These are phyloP conservation scores for Bostrychus sinensis DNA, from an alignment of 2,113 vertebrate genomes.

Conservation along the genomic window DNA sequence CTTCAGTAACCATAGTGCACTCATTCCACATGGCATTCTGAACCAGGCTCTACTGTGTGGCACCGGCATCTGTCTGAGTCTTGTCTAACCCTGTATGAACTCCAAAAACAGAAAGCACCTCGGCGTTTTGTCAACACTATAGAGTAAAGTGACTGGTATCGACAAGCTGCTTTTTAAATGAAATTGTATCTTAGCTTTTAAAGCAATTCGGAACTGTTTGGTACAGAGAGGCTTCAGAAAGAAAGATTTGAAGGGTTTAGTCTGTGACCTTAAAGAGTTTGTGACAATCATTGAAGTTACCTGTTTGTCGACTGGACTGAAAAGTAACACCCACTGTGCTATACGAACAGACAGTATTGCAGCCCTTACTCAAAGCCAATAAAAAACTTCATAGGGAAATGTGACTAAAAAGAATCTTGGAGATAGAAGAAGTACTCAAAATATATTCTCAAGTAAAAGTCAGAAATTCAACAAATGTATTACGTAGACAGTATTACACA, in stretches of 20 bases:
- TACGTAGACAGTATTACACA: too few species aligned
- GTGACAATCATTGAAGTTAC: constrained; percentile 12
- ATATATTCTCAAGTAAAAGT: too few species aligned
- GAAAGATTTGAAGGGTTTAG: background rate
- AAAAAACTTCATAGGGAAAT: constrained; percentile 21
- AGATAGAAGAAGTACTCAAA: too few species aligned
- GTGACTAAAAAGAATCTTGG: background rate
- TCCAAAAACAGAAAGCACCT: background rate
- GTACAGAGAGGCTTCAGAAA: too few species aligned
- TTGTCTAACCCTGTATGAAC: constrained; percentile 1
- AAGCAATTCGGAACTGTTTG: background rate
- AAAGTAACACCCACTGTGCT: constrained; percentile 6
- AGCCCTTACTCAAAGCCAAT: background rate
- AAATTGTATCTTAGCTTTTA: background rate
- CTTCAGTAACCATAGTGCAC: background rate
- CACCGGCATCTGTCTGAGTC: constrained; percentile 1
- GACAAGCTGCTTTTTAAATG: background rate
- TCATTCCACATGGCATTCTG: background rate
- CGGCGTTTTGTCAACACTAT: background rate
- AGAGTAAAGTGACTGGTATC: background rate
- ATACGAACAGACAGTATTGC: background rate
- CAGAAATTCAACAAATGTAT: too few species aligned
- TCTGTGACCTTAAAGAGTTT: constrained; percentile 7
- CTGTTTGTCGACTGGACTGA: constrained; percentile 16
- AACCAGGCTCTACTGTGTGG: background rate